phyloP scores from a whole-genome alignment of 2,113 vertebrate genomes.

The Malurus melanocephalus region DNA sequence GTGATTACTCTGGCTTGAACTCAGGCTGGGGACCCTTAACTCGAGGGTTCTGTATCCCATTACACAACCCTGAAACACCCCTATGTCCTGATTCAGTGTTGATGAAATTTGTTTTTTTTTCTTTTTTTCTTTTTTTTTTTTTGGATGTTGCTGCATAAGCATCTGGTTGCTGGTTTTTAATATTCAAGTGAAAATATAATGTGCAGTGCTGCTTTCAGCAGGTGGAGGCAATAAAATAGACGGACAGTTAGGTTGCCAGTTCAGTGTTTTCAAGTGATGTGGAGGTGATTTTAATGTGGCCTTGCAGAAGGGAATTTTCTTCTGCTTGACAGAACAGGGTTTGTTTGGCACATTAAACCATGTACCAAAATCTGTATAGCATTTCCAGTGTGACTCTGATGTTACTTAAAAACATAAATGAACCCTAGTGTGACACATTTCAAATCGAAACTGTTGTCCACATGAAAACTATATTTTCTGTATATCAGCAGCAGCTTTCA shows the following conservation, averaged over 20 bases:
- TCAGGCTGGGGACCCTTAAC: background rate
- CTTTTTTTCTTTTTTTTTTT: background rate
- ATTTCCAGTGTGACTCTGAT: constrained; percentile 49
- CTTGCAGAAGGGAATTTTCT: constrained; percentile 26
- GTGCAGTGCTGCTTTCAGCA: constrained; percentile 33
- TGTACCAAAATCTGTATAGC: constrained; percentile 19
- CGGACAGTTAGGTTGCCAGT: constrained; percentile 42
- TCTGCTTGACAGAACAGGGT: constrained; percentile 15
- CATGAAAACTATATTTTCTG: background rate
- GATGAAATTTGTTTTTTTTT: background rate
- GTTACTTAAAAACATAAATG: constrained; percentile 46
- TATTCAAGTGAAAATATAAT: constrained; percentile 12
- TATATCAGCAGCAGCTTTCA: background rate
- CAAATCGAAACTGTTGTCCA: constrained; percentile 25
- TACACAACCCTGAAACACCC: background rate
- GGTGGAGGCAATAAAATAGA: constrained; percentile 10
- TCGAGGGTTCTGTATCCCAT: background rate
- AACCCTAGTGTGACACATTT: constrained; percentile 24
- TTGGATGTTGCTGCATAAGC: constrained; percentile 5
- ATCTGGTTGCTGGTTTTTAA: constrained; percentile 37
- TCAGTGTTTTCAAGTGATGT: constrained; percentile 19
- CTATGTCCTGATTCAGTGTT: background rate
- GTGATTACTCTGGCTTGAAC: constrained; percentile 14
- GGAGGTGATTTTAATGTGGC: constrained; percentile 17
- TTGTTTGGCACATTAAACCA: background rate